Conservation (phyloP, 2,113 vertebrate species). For the Chroicocephalus ridibundus region DNA sequence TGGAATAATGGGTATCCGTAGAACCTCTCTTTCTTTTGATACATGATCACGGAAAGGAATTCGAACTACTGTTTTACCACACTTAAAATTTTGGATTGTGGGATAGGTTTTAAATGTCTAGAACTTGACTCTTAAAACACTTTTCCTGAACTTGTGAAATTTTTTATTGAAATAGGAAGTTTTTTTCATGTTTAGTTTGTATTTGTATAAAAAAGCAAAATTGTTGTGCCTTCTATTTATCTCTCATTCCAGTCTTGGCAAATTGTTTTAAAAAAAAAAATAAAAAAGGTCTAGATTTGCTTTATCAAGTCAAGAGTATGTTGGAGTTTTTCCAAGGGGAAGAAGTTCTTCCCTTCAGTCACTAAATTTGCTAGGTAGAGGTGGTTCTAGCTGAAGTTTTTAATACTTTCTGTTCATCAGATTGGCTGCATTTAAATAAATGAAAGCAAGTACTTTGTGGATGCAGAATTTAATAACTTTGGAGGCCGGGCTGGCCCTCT, state of each 20-base stretch:
- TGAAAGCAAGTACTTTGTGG: background rate
- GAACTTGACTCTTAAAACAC: constrained; percentile 74
- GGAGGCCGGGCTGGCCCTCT: background rate
- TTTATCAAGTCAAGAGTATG: constrained; percentile 73
- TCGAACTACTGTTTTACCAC: constrained; percentile 74
- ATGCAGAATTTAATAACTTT: background rate
- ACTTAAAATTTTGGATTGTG: constrained; percentile 77
- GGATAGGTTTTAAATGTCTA: constrained; percentile 79
- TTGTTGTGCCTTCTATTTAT: constrained; percentile 89
- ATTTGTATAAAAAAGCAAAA: constrained; percentile 85
- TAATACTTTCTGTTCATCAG: background rate
- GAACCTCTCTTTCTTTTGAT: constrained; percentile 70
- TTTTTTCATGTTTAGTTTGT: constrained; percentile 83
- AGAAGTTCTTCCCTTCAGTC: background rate
- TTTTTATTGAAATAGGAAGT: constrained; percentile 78
- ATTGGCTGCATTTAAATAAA: background rate
- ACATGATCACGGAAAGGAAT: constrained; percentile 72
- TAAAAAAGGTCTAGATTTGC: constrained; percentile 80
- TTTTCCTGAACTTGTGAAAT: constrained; percentile 78
- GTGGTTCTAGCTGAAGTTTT: background rate
- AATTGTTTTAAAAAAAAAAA: constrained; percentile 77
- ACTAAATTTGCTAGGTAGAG: background rate
- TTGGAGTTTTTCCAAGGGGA: constrained; percentile 58
- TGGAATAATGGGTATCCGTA: constrained; percentile 75
- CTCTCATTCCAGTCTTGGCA: constrained; percentile 80